Evolutionary conservation across 2,888 invertebrate species (phyloP).

Genomic region (Hemaris fuciformis): DNA sequence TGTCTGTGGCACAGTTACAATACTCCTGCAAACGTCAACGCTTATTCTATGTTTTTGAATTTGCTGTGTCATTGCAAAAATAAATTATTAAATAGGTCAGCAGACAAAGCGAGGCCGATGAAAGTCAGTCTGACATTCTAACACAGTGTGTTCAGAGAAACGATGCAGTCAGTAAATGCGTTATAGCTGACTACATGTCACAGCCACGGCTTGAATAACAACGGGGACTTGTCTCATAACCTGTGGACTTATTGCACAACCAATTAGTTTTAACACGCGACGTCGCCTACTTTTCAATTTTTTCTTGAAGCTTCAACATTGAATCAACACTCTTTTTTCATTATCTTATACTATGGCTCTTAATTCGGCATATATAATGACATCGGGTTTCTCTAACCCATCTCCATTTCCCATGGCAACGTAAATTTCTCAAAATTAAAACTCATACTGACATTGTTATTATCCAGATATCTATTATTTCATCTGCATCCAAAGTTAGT

Average conservation of each 20-base stretch:
- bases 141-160: slow-evolving; percentile 1
- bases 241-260: neutral
- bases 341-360: no score
- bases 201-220: neutral
- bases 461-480: no score
- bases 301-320: neutral
- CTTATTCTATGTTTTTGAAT: no score
- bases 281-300: neutral
- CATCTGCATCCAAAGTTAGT: no score
- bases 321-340: neutral
- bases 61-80: neutral
- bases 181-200: neutral
- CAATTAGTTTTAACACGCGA: neutral
- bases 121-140: slow-evolving; percentile 2
- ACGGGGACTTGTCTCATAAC: neutral
- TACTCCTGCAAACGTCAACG: no score
- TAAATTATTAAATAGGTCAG: neutral
- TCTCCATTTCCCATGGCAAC: no score
- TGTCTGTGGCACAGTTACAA: neutral
- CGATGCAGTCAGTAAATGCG: slow-evolving; percentile 3
- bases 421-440: no score
- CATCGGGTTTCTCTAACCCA: no score
- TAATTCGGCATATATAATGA: no score
- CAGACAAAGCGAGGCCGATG: neutral
- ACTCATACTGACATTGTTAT: no score